These are phyloP conservation scores for Dipodomys spectabilis DNA, from an alignment of 2,113 vertebrate genomes.

Conservation along the genomic window DNA sequence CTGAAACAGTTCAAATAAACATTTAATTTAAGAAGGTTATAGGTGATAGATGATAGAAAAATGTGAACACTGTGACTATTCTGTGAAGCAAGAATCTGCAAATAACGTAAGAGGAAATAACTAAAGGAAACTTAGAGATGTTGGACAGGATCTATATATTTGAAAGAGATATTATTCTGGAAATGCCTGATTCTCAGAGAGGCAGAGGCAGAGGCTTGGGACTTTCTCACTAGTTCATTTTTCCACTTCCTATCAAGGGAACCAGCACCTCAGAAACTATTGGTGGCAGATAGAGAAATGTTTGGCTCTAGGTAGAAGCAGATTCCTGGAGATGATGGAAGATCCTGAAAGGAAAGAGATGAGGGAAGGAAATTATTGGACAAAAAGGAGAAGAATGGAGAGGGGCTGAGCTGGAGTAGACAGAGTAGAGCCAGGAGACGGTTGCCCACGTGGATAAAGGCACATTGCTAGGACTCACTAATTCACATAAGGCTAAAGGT, in stretches of 20 bases:
- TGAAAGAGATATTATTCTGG: neutral
- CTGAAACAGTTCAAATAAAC: neutral
- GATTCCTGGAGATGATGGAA: neutral
- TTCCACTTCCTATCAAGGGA: neutral
- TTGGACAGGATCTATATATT: neutral
- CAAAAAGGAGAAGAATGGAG: neutral
- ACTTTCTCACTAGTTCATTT: neutral
- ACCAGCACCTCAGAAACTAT: neutral
- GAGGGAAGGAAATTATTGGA: neutral
- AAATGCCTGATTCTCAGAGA: slow-evolving; percentile 31
- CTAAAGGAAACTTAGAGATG: neutral
- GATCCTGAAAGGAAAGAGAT: neutral
- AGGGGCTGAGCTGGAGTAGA: neutral
- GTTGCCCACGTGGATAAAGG: fast-evolving
- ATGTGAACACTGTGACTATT: neutral
- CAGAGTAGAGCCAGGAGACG: neutral
- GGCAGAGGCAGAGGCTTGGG: neutral
- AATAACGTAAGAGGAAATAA: neutral
- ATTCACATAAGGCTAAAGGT: neutral
- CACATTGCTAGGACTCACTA: neutral
- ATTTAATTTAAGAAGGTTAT: slow-evolving; percentile 30
- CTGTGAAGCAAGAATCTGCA: slow-evolving; percentile 48
- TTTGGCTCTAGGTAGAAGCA: neutral
- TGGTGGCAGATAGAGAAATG: neutral
- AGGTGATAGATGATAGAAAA: neutral